A percentile compares a stretch with the other conserved stretches of the same genome.
These are phyloP conservation scores for Limnephilus auricula DNA, from an alignment of 2,888 invertebrate species.

Conservation along the genomic window DNA sequence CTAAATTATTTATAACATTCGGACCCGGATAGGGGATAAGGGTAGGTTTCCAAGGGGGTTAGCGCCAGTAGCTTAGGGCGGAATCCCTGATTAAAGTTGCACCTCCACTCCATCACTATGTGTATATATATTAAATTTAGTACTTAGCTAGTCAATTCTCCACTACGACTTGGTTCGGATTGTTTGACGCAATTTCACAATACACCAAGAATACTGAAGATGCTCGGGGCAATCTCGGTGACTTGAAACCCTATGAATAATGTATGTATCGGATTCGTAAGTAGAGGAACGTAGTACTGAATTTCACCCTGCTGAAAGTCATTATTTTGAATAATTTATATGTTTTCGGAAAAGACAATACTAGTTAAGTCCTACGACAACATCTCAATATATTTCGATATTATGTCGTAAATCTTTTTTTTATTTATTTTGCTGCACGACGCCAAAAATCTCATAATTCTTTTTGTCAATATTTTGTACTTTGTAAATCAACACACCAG, in stretches of 20 bases:
- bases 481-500: background rate
- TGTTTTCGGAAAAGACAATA: too few species aligned
- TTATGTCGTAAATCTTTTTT: too few species aligned
- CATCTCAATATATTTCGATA: background rate
- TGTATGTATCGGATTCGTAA: background rate
- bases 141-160: constrained; percentile 26
- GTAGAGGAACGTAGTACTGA: background rate
- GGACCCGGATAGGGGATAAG: background rate
- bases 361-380: background rate
- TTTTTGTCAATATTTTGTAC: background rate
- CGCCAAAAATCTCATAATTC: background rate
- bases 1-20: background rate
- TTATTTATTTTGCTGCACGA: too few species aligned
- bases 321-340: background rate
- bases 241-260: constrained; percentile 42
- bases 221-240: constrained; percentile 14
- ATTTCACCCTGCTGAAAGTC: background rate
- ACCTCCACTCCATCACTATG: constrained; percentile 17
- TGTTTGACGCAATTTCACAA: constrained; percentile 18
- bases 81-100: constrained; percentile 62
- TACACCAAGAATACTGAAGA: constrained; percentile 4
- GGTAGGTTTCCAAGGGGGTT: background rate
- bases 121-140: constrained; percentile 61
- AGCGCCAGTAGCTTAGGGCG: constrained; percentile 45
- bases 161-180: constrained; percentile 15